A percentile compares a stretch with the other conserved stretches of the same genome.
phyloP scores from a whole-genome alignment of 2,797 vertebrate species.

The Limosa lapponica region DNA sequence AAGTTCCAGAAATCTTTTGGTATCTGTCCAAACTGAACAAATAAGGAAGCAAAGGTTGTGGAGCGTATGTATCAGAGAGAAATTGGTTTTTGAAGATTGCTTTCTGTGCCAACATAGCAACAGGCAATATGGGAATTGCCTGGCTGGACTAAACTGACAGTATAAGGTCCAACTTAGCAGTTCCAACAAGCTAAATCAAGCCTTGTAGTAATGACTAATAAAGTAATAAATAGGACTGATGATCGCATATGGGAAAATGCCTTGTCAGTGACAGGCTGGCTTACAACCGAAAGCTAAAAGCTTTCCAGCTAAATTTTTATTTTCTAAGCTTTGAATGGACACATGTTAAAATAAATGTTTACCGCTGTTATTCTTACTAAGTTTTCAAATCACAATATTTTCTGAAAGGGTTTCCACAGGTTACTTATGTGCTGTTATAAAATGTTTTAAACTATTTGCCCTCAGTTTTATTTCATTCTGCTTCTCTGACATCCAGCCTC shows the following conservation, averaged over 20 bases:
- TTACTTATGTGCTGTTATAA: not conserved
- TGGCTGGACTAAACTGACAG: not conserved
- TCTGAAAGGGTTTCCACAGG: not conserved
- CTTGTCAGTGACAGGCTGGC: not conserved
- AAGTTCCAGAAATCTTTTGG: slow-evolving; percentile 9
- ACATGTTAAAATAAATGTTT: not conserved
- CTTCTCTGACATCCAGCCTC: not conserved
- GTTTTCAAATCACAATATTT: not conserved
- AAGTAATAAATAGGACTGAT: not conserved
- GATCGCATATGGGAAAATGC: not conserved
- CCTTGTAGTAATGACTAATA: not conserved
- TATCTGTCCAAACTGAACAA: not conserved
- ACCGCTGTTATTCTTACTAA: not conserved
- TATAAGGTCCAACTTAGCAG: not conserved
- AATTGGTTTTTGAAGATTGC: not conserved
- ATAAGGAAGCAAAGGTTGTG: not conserved
- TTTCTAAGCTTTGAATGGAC: not conserved
- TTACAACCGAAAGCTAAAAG: not conserved
- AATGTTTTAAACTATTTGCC: not conserved
- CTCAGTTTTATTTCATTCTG: not conserved
- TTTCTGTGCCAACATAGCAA: not conserved
- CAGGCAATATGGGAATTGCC: not conserved
- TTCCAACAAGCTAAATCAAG: not conserved
- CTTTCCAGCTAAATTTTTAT: not conserved
- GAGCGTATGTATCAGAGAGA: not conserved